These are phyloP conservation scores for Amniataba percoides DNA, from an alignment of 2,797 vertebrate species.

Conservation along the genomic window DNA sequence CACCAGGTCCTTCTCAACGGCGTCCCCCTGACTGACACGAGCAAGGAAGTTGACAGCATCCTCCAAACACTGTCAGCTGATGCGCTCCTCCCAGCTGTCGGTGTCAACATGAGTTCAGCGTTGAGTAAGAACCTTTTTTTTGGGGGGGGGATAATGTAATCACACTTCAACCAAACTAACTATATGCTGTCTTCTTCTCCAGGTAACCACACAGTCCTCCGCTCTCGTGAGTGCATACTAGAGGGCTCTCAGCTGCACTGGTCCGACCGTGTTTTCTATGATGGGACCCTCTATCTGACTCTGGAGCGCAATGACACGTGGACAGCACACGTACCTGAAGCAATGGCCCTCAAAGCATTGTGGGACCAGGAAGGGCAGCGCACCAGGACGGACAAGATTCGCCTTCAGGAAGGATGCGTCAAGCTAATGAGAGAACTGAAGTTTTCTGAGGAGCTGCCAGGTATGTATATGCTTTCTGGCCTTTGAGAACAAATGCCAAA, in stretches of 20 bases:
- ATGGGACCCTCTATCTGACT: constrained; percentile 70
- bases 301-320: constrained; percentile 68
- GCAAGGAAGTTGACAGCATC: constrained; percentile 50
- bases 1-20: constrained; percentile 72
- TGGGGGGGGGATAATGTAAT: no score
- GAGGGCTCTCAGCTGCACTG: constrained; percentile 69
- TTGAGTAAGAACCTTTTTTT: constrained; percentile 49
- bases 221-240: constrained; percentile 75
- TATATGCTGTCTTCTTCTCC: not conserved
- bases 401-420: constrained; percentile 73
- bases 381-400: constrained; percentile 41
- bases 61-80: constrained; percentile 53
- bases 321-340: constrained; percentile 66
- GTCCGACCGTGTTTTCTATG: constrained; percentile 69
- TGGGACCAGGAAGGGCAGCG: constrained; percentile 59
- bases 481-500: not conserved
- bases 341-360: constrained; percentile 49
- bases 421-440: constrained; percentile 68
- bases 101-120: constrained; percentile 41
- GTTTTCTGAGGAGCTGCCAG: constrained; percentile 55
- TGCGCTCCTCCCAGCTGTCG: constrained; percentile 11
- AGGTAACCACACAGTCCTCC: constrained; percentile 72
- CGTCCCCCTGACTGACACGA: constrained; percentile 29
- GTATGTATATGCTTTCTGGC: constrained; percentile 29
- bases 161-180: no score